A percentile compares a stretch with the other conserved stretches of the same genome.
Evolutionary conservation across 2,888 invertebrate genomes (phyloP).

Genomic region (Encarsia formosa): DNA sequence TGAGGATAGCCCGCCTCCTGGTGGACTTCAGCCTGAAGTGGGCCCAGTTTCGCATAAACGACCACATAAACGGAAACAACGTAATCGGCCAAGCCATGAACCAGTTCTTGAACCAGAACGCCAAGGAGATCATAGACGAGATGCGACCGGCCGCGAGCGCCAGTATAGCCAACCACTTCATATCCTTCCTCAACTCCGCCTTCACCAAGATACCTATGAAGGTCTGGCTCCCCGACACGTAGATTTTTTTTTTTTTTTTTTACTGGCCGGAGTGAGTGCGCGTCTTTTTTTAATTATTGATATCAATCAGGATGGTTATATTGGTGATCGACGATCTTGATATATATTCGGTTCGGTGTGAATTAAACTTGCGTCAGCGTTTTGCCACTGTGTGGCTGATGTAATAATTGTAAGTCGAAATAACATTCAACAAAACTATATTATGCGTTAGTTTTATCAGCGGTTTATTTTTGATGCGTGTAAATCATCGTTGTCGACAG

Average conservation of each 20-base stretch:
- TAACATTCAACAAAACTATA: too few species aligned
- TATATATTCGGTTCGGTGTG: too few species aligned
- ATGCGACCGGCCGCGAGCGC: constrained; percentile 73
- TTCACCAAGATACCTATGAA: constrained; percentile 69
- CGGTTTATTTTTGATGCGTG: too few species aligned
- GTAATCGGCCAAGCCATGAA: constrained; percentile 81
- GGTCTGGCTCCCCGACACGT: constrained; percentile 58
- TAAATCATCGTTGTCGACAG: too few species aligned
- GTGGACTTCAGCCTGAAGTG: constrained; percentile 69
- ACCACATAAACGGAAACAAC: constrained; percentile 71
- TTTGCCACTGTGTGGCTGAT: too few species aligned
- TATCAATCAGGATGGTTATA: too few species aligned
- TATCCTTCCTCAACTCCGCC: constrained; percentile 68
- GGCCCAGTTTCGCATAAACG: constrained; percentile 67
- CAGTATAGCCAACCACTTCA: constrained; percentile 71
- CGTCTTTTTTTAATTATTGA: too few species aligned
- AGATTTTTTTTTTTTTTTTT: constrained; percentile 8
- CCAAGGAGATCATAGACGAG: constrained; percentile 76
- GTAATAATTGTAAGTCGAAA: too few species aligned
- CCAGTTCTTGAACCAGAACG: constrained; percentile 76
- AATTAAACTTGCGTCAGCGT: too few species aligned
- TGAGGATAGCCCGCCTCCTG: constrained; percentile 65
- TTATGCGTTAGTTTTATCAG: too few species aligned
- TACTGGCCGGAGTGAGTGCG: too few species aligned
- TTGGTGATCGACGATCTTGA: too few species aligned